Base-by-base conservation (phyloP, 1,140 invertebrate species). In the Achroia grisella region DNA sequence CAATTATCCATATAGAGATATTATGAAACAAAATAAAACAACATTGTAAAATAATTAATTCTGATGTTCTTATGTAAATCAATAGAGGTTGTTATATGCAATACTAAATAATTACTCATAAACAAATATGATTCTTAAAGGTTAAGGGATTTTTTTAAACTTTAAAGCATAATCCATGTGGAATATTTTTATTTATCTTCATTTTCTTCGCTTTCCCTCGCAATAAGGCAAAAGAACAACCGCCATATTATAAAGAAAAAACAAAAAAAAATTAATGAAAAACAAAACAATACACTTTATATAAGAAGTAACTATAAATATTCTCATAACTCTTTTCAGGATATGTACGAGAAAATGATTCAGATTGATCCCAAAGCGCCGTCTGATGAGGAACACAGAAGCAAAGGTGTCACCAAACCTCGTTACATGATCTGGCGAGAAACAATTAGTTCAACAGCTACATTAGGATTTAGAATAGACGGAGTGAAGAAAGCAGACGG, bases 281-380 rank as follows among this genome's bases (percentile, higher is more conserved):
- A 37, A 37, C 35, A 4, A 37, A n/a, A 10, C 15, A n/a, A n/a
- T n/a, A n/a, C n/a, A n/a, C n/a, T n/a, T n/a, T n/a, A 32, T 40
- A 23, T 41, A 11, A 35, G 37, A 32, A 29, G 15, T 43, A 39
- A 27, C 13, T 31, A 31, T n/a, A 12, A 31, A 32, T 42, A 31
- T n/a, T 31, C 30, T 39, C 6, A 8, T 31, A 30, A 37, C 30
- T 48, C 12, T 42, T 87, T 89, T 27, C 67, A 91, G 90, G 97
- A 99, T 82, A 97, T 99, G 94, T 99, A 98, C 80, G 94, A 98
- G 57, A 98, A 99, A 87, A 99, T 99, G 97, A 93, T 97, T 46
- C 95, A 97, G 75, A 95, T 98, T 41, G 97, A 98, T 72, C 90
- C 93, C 12, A 88, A 88, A 51, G 97, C 97, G 4, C 97, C 97